Evolutionary conservation across 2,113 vertebrate genomes (phyloP).

Genomic region (Formicarius rufipectus): DNA sequence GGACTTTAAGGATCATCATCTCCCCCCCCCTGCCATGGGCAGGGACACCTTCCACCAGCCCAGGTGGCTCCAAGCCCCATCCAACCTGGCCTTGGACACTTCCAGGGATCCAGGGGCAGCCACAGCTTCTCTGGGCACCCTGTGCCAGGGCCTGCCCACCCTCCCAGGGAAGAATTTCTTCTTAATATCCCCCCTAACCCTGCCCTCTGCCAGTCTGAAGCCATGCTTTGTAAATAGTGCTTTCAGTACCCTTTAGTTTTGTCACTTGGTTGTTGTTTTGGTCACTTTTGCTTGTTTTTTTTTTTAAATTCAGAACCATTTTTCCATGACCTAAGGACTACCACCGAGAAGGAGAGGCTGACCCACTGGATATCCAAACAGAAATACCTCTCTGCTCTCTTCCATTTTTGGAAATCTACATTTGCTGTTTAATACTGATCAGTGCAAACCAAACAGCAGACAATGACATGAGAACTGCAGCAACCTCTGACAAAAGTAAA

Average conservation of each 20-base stretch:
- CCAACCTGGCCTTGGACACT: not conserved
- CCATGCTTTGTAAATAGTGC: not conserved
- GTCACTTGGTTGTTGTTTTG: not conserved
- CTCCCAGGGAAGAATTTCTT: not conserved
- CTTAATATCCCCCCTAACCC: not conserved
- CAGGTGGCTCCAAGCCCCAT: accelerated
- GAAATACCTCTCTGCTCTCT: not conserved
- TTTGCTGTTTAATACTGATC: not conserved
- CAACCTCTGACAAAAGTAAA: not conserved
- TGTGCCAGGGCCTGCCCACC: not conserved
- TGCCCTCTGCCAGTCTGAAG: not conserved
- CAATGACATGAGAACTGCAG: not conserved
- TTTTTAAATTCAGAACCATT: not conserved
- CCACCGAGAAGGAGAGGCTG: accelerated
- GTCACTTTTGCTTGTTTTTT: not conserved
- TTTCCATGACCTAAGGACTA: no score
- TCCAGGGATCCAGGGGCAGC: not conserved
- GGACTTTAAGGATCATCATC: accelerated
- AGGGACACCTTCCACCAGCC: not conserved
- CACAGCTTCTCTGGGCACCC: not conserved
- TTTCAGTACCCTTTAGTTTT: not conserved
- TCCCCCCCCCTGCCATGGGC: not conserved
- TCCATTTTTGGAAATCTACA: not conserved
- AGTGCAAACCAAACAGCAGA: not conserved
- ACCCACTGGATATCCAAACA: not conserved